Base-by-base conservation (phyloP, 2,888 invertebrate genomes). In the Ecdyonurus torrentis region DNA sequence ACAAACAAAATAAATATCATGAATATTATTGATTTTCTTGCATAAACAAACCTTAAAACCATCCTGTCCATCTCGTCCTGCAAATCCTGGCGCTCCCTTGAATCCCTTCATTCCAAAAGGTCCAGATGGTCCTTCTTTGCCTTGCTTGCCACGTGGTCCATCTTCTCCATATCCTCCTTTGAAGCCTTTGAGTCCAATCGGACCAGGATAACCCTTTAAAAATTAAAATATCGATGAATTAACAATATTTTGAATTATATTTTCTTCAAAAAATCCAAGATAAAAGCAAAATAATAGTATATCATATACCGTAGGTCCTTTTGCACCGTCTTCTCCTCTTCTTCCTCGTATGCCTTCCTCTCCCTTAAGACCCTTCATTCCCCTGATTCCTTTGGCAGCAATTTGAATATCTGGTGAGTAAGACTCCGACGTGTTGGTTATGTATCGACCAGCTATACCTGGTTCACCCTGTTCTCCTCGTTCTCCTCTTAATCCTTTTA, bases 31-130 rank as follows among this genome's bases (percentile, higher is more conserved):
- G n/a, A n/a, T n/a, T n/a, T n/a, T n/a, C n/a, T n/a, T n/a, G n/a
- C n/a, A n/a, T n/a, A 68, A 71, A 69, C 70, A n/a, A n/a, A 80
- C 81, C 67, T 78, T 74, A 0, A 69, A 64, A 24, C 93, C 93
- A 72, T 89, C 84, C 10, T 72, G 69, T 61, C 94, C 94, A 67
- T 84, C 78, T 59, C 68, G 67, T 20, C 92, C 93, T 64, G 79
- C 82, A 68, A 82, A 86, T 20, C 92, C 92, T 0, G 89, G 89
- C 1, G 89, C 87, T 59, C 92, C 92, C 74, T 91, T 91, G 61
- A 83, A 83, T n/a, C 91, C 91, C 72, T 91, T 92, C n/a, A 79
- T 79, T 1, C 91, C 92, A 60, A 81, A 73, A 0, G 82, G 81
- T 0, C 84, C 84, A 50, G 70, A 66, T 0, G 78, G 78, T 1